phyloP scores from a whole-genome alignment of 2,113 vertebrate species.

The Lepisosteus oculatus region DNA sequence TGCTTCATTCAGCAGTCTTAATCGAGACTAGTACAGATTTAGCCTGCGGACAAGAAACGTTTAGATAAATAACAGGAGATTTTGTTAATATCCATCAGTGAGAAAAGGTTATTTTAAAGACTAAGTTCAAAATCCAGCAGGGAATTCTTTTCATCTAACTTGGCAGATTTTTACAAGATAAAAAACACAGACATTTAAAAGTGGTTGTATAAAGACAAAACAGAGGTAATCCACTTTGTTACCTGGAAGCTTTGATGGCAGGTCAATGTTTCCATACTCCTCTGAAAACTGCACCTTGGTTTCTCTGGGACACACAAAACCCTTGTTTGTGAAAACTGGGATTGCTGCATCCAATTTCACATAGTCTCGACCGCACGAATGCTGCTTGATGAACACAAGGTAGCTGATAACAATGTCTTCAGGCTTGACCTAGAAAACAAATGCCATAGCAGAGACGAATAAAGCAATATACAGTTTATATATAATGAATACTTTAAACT shows the following conservation, averaged over 20 bases:
- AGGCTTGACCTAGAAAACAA: constrained; percentile 51
- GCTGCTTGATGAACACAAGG: constrained; percentile 68
- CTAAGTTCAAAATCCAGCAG: neutral
- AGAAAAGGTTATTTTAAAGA: too few species aligned
- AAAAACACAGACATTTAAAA: too few species aligned
- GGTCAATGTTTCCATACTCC: constrained; percentile 63
- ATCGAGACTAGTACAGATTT: too few species aligned
- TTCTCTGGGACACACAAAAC: constrained; percentile 50
- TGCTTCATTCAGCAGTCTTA: too few species aligned
- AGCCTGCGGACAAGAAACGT: too few species aligned
- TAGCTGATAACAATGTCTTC: constrained; percentile 62
- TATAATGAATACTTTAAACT: too few species aligned
- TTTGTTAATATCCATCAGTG: too few species aligned
- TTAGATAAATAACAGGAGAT: too few species aligned
- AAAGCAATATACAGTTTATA: too few species aligned
- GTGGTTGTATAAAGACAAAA: too few species aligned
- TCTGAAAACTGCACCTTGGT: constrained; percentile 62
- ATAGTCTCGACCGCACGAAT: constrained; percentile 52
- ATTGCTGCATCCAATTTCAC: constrained; percentile 35
- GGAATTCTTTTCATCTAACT: too few species aligned
- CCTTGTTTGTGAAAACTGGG: constrained; percentile 65
- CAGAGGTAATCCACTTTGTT: constrained; percentile 9
- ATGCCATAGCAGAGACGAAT: neutral
- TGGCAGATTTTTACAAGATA: too few species aligned
- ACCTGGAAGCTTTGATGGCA: constrained; percentile 60